Evolutionary conservation across 2,113 vertebrate genomes (phyloP).

Genomic region (Oreocharis arfaki): DNA sequence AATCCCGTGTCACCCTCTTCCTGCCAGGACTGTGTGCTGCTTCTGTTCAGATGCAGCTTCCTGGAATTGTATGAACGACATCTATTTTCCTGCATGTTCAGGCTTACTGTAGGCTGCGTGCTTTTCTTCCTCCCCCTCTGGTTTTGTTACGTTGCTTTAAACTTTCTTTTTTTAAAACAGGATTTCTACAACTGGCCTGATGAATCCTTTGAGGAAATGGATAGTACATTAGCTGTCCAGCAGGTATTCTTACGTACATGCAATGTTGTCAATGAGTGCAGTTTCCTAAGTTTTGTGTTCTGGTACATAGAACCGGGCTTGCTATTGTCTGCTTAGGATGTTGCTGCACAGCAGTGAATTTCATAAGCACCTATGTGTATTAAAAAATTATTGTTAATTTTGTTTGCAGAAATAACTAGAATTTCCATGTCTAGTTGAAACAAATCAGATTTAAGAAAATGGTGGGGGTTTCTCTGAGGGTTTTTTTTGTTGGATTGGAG

Average conservation of each 20-base stretch:
- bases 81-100: not conserved
- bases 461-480: not conserved
- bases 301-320: not conserved
- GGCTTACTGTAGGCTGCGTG: not conserved
- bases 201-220: slow-evolving; percentile 99
- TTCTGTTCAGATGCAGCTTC: not conserved
- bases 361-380: not conserved
- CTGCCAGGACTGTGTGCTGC: not conserved
- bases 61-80: not conserved
- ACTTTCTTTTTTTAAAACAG: slow-evolving; percentile 61
- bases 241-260: slow-evolving; percentile 75
- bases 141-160: not conserved
- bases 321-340: not conserved
- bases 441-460: not conserved
- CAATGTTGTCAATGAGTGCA: not conserved
- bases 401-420: not conserved
- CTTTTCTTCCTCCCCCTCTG: not conserved
- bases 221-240: slow-evolving; percentile 96
- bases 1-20: not conserved
- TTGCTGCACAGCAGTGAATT: not conserved
- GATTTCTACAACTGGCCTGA: slow-evolving; percentile 99
- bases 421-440: not conserved
- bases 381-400: not conserved
- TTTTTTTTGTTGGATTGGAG: not conserved
- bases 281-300: not conserved